phyloP scores from a whole-genome alignment of 2,797 vertebrate species.

The Helostoma temminkii region DNA sequence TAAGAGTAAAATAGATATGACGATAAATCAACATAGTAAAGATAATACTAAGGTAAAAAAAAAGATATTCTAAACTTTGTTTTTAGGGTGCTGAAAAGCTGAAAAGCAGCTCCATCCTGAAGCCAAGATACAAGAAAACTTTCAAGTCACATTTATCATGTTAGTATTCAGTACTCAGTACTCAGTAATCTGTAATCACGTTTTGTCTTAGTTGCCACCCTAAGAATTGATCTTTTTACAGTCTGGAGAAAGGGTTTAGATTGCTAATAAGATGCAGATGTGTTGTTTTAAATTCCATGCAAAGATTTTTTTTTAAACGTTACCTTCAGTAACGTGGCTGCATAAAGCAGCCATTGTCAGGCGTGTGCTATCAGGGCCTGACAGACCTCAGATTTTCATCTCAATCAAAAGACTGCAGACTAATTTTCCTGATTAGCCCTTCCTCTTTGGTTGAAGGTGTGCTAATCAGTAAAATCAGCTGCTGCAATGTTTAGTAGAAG shows the following conservation, averaged over 20 bases:
- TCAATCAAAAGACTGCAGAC: constrained; percentile 8
- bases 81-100: neutral
- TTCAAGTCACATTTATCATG: no score
- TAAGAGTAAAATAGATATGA: no score
- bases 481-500: neutral
- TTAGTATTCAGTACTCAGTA: no score
- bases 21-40: neutral
- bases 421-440: constrained; percentile 27
- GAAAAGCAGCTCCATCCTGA: neutral
- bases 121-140: no score
- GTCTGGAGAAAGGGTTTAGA: no score
- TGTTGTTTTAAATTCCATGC: no score
- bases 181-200: no score
- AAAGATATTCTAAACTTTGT: neutral
- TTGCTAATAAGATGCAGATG: no score
- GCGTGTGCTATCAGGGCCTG: neutral
- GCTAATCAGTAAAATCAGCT: constrained; percentile 29
- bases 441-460: constrained; percentile 31
- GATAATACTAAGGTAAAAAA: neutral
- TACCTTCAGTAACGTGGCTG: no score
- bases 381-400: constrained; percentile 4
- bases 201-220: no score
- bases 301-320: no score
- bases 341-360: neutral
- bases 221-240: no score